Evolutionary conservation across 2,113 vertebrate genomes (phyloP).

Genomic region (Theropithecus gelada): DNA sequence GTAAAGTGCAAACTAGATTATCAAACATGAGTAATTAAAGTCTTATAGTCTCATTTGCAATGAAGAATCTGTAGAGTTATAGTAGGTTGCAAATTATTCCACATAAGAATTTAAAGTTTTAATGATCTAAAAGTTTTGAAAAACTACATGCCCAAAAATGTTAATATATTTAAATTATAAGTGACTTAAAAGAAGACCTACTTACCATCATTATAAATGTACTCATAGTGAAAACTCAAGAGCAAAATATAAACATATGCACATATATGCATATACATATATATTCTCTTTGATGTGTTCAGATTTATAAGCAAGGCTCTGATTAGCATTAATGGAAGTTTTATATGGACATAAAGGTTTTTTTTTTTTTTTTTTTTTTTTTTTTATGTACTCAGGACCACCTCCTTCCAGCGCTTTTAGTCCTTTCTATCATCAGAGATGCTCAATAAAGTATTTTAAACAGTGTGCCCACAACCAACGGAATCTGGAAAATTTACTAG

Average conservation of each 20-base stretch:
- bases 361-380: conserved; percentile 22
- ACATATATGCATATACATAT: background rate
- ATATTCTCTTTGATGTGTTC: background rate
- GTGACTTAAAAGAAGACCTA: background rate
- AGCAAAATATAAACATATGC: background rate
- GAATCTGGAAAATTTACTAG: background rate
- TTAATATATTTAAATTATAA: conserved; percentile 20
- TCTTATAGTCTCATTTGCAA: background rate
- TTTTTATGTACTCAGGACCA: background rate
- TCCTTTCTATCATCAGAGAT: background rate
- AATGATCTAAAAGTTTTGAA: background rate
- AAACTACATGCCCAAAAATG: background rate
- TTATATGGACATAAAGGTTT: background rate
- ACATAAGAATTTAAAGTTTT: background rate
- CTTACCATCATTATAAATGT: background rate
- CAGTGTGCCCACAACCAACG: background rate
- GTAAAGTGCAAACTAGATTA: background rate
- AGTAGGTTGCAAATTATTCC: background rate
- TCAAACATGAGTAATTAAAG: background rate
- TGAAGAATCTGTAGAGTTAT: background rate
- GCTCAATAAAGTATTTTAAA: background rate
- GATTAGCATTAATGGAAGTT: conserved; percentile 41
- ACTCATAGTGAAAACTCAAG: background rate
- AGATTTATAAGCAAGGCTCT: background rate
- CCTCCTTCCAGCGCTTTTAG: background rate